These are phyloP conservation scores for Palloptera scutellata DNA, from an alignment of 2,888 invertebrate genomes.

Conservation along the genomic window DNA sequence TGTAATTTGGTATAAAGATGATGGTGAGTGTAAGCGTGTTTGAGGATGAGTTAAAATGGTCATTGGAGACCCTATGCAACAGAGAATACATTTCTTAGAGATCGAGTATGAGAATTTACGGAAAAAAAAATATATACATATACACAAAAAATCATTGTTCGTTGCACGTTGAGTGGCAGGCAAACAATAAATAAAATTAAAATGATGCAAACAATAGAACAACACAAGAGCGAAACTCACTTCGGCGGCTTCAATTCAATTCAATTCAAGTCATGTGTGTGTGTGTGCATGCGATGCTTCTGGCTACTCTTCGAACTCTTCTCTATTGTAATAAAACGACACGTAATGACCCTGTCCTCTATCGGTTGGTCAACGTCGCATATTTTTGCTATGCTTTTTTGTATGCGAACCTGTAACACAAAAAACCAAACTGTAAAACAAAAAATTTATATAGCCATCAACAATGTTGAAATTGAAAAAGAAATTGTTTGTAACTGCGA, in stretches of 20 bases:
- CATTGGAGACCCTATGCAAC: slow-evolving; percentile 7
- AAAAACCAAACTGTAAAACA: slow-evolving; percentile 21
- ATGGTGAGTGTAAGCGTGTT: slow-evolving; percentile 18
- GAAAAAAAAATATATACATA: slow-evolving; percentile 12
- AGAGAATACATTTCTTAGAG: slow-evolving; percentile 3
- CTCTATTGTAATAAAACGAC: slow-evolving; percentile 52
- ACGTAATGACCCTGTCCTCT: slow-evolving; percentile 54
- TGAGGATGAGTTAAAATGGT: slow-evolving; percentile 20
- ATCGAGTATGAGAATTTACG: no score
- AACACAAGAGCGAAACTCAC: slow-evolving; percentile 15
- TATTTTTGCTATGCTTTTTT: not conserved
- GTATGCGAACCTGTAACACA: not conserved
- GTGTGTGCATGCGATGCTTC: slow-evolving; percentile 10
- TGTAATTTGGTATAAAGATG: slow-evolving; percentile 32
- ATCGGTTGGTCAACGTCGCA: not conserved
- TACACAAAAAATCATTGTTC: slow-evolving; percentile 29
- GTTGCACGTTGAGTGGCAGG: slow-evolving; percentile 31
- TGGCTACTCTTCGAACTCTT: slow-evolving; percentile 22
- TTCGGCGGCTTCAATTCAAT: slow-evolving; percentile 23
- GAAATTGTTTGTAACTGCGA: slow-evolving; percentile 62
- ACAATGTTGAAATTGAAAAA: slow-evolving; percentile 58
- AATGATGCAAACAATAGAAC: slow-evolving; percentile 62
- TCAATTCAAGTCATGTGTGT: not conserved
- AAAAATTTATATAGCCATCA: slow-evolving; percentile 35
- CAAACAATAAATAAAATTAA: slow-evolving; percentile 65